These are phyloP conservation scores for Scaptomyza montana DNA, from an alignment of 1,140 invertebrate genomes.

Conservation along the genomic window DNA sequence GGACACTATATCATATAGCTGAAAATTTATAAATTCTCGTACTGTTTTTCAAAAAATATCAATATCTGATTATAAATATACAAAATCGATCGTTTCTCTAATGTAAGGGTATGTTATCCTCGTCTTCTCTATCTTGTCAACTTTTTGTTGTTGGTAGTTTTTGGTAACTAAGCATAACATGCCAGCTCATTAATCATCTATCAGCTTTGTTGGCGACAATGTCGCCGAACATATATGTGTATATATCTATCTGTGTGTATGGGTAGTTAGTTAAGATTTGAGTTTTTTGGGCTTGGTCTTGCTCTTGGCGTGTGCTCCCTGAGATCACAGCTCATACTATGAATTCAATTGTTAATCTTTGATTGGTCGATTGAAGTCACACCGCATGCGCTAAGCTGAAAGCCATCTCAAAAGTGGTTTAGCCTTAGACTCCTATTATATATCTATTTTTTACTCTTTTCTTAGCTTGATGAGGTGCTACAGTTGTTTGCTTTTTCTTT, in stretches of 20 bases:
- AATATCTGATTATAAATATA: too few relatives aligned
- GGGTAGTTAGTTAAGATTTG: slow-evolving; percentile 49
- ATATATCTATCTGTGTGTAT: slow-evolving; percentile 5
- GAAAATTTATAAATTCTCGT: too few relatives aligned
- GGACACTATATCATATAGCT: too few relatives aligned
- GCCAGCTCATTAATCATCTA: slow-evolving; percentile 76
- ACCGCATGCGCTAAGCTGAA: slow-evolving; percentile 60
- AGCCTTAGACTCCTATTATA: slow-evolving; percentile 21
- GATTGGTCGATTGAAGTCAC: slow-evolving; percentile 73
- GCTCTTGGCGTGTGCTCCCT: slow-evolving; percentile 56
- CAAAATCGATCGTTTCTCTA: background rate
- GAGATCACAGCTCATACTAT: slow-evolving; percentile 11
- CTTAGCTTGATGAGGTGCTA: background rate
- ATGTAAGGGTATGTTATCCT: background rate
- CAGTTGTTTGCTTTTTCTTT: background rate
- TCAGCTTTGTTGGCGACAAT: slow-evolving; percentile 69
- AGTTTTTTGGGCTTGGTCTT: slow-evolving; percentile 40
- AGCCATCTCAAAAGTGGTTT: slow-evolving; percentile 71
- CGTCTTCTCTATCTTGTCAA: background rate
- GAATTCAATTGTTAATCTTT: slow-evolving; percentile 61
- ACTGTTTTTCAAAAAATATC: too few relatives aligned
- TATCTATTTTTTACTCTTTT: slow-evolving; percentile 17
- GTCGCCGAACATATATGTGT: slow-evolving; percentile 51
- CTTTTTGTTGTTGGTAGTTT: slow-evolving; percentile 28
- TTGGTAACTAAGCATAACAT: slow-evolving; percentile 44